Evolutionary conservation across 2,888 invertebrate genomes (phyloP), one percentile per base, ranked within the genome.

Genomic region (Chouioia cunea): DNA sequence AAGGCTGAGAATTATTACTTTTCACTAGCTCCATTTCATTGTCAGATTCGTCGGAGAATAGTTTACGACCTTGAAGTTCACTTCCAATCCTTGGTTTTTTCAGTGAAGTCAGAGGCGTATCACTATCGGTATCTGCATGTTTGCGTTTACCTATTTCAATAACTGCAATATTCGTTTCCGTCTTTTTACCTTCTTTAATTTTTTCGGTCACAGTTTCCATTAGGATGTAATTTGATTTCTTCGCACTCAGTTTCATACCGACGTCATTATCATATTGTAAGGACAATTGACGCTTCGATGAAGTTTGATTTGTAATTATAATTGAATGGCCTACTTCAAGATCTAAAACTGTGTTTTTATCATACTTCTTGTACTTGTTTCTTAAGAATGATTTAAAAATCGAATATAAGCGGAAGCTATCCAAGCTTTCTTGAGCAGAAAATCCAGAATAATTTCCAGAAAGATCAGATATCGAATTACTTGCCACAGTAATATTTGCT

Each of bases 81-180:
- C 69, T 63, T 47, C 74, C 76, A 20, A 77, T 65, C 50, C 81
- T 77, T 46, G 77, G 73, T 65, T 79, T 81, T 54, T 83, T 83
- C 43, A 74, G 67, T 14, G 75, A 77, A 18, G 71, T 48, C 12
- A 76, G 47, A 0, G 79, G 78, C 0, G 78, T 80, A 6, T 78
- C 74, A 43, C 77, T 78, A 18, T 81, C 79, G 2, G 74, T 67
- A 48, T 76, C 75, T 1, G 76, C 62, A 48, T 75, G 57, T 63
- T 77, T 78, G 48, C 76, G 72, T 57, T 73, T 75, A 8, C 60
- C n/a, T 10, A 22, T 14, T 14, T 68, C 86, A 85, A 71, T 87
- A 79, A 16, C 12, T 27, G 23, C n/a, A 27, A 47, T 65, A 18
- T 14, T 18, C 8, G 36, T 54, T 48, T 54, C 14, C 66, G 57